Conservation (phyloP, 2,113 vertebrate genomes). For the Erpornis zantholeuca region DNA sequence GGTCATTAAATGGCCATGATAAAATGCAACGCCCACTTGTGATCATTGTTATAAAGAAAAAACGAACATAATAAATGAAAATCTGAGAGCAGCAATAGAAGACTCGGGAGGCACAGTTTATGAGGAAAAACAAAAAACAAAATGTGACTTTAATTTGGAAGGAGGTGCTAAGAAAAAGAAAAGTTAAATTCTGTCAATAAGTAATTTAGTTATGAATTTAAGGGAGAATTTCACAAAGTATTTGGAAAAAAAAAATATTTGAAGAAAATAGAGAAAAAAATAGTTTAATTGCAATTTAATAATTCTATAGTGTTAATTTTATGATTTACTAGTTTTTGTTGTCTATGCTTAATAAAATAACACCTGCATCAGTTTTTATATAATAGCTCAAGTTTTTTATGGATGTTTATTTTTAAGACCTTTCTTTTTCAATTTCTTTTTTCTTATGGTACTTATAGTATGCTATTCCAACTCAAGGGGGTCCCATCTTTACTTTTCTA, state of each 20-base stretch:
- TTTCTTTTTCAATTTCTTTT: background rate
- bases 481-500: background rate
- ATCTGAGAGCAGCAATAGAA: background rate
- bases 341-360: background rate
- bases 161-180: background rate
- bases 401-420: background rate
- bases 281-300: background rate
- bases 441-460: background rate
- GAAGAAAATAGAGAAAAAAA: background rate
- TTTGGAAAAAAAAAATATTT: background rate
- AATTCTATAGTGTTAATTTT: background rate
- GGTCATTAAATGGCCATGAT: background rate
- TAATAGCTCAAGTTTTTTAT: background rate
- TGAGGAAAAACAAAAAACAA: background rate
- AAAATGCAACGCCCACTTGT: background rate
- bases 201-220: background rate
- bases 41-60: background rate
- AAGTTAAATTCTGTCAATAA: background rate
- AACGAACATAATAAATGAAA: background rate
- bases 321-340: background rate
- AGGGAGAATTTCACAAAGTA: background rate
- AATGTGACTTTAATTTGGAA: background rate
- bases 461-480: background rate
- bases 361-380: background rate
- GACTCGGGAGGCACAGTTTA: background rate